phyloP scores from a whole-genome alignment of 2,888 invertebrate species.

The Acholoe squamosa region DNA sequence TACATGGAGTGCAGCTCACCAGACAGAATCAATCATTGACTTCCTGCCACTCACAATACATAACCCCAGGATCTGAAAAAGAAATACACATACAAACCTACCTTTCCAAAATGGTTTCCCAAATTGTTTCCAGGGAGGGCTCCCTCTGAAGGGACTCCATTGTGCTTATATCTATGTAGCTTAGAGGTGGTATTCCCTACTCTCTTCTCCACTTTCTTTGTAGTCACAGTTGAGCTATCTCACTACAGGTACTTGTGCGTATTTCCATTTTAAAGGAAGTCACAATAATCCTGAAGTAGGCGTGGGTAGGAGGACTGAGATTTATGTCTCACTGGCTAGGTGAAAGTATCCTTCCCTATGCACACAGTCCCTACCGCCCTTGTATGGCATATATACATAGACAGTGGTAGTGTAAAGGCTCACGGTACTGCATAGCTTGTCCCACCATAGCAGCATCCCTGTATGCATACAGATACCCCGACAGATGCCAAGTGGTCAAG shows the following conservation, averaged over 20 bases:
- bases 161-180: not conserved
- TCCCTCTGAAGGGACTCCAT: slow-evolving; percentile 35
- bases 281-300: slow-evolving; percentile 25
- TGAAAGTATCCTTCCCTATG: not conserved
- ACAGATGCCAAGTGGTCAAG: not conserved
- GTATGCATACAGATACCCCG: not conserved
- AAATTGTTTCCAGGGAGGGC: slow-evolving; percentile 41
- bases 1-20: too few relatives aligned
- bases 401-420: not conserved
- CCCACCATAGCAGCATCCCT: not conserved
- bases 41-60: not conserved
- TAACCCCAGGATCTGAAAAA: not conserved
- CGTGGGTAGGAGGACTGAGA: not conserved
- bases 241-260: not conserved
- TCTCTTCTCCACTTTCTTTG: not conserved
- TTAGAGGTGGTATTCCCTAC: not conserved
- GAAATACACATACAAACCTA: not conserved
- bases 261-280: slow-evolving; percentile 33
- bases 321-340: not conserved
- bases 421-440: not conserved
- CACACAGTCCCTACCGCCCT: not conserved
- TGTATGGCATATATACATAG: not conserved
- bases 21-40: not conserved
- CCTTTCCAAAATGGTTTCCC: slow-evolving; percentile 56
- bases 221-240: slow-evolving; percentile 8